Base-by-base conservation (phyloP, 2,797 vertebrate species). In the Acridotheres tristis region DNA sequence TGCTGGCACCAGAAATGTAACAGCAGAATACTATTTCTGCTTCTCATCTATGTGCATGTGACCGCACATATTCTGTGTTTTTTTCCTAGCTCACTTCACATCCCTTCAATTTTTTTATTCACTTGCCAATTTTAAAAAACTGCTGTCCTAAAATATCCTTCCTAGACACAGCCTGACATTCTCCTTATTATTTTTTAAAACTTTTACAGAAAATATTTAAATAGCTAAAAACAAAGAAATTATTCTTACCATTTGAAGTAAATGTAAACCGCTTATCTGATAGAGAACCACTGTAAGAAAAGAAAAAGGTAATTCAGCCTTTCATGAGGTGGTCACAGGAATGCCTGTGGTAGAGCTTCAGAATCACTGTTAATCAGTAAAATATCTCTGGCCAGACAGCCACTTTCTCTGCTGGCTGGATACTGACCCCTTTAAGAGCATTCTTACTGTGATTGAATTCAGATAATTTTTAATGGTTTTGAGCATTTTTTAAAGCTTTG, bases 241-340 rank as follows among this genome's bases (percentile, higher is more conserved):
- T 85, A 53, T 94, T 90, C 98, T 99, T 98, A 99, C 98, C 98
- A 30, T 98, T 96, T 18, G 98, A 98, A 95, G 95, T 95, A 95
- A 99, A 99, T 34, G 98, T 97, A 97, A 99, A 98, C 91, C 98
- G 97, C 67, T 97, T 98, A 79, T 98, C 98, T 32, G 98, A 99
- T 94, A 99, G 96, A 26, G 98, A 99, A 50, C 98, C 98, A 48
- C 98, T 99, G 98, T 63, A 98, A 98, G 58, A 96, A 87, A 97
- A 97, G 89, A 87, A 94, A 90, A 89, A 93, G 43, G 34, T 63
- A 48, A 55, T 62, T 93, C 79, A 96, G 7, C 61, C 26, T 85
- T 87, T 94, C 32, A 26, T 71, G 38, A 68, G 10, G 26, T 9
- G 8, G 45, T 61, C 19, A 87, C 18, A 5, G 76, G 51, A 91